phyloP scores from a whole-genome alignment of 2,113 vertebrate genomes.

The Uria lomvia region DNA sequence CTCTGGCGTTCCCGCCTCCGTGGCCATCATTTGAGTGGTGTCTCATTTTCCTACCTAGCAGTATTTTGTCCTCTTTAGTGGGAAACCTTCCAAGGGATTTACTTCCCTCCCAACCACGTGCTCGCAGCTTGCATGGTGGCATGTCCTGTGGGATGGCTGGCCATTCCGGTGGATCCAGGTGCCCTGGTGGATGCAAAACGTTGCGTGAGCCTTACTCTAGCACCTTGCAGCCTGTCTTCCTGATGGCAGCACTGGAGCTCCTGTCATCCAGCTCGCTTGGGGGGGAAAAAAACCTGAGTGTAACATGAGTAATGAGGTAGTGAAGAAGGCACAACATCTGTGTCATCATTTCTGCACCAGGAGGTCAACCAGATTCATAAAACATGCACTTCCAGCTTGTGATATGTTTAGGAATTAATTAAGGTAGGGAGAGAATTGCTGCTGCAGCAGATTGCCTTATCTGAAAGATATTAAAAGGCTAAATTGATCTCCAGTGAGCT shows the following conservation, averaged over 20 bases:
- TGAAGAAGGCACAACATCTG: slow-evolving; percentile 55
- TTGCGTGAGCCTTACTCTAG: background rate
- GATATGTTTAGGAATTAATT: slow-evolving; percentile 77
- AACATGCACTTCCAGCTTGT: slow-evolving; percentile 46
- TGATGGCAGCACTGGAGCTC: background rate
- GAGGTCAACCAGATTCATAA: slow-evolving; percentile 72
- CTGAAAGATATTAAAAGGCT: slow-evolving; percentile 64
- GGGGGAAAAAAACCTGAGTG: background rate
- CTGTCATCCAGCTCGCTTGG: background rate
- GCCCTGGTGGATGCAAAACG: background rate
- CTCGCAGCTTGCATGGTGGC: accelerated
- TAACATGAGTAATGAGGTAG: slow-evolving; percentile 58
- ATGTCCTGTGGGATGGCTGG: background rate
- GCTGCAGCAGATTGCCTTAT: slow-evolving; percentile 62
- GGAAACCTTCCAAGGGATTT: background rate
- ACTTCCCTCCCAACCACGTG: accelerated
- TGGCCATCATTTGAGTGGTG: background rate
- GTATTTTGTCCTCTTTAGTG: background rate
- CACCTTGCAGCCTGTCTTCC: background rate
- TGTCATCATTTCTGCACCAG: slow-evolving; percentile 71
- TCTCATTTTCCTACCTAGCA: accelerated
- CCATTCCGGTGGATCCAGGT: accelerated
- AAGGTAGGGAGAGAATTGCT: slow-evolving; percentile 65
- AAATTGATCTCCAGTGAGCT: slow-evolving; percentile 63
- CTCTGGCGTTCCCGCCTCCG: background rate